Conservation (phyloP, 2,113 vertebrate genomes). For the Spea bombifrons region DNA sequence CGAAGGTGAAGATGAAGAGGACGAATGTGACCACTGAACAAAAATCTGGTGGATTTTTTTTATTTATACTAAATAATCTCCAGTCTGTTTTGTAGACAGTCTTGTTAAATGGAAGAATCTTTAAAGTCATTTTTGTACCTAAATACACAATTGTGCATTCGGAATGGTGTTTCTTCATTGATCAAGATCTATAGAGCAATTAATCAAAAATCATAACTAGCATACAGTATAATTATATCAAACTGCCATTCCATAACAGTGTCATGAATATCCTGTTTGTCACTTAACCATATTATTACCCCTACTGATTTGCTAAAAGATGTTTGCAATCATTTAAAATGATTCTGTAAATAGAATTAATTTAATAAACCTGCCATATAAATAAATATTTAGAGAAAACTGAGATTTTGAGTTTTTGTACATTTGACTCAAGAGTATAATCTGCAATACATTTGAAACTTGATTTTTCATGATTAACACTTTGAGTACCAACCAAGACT, state of each 20-base stretch:
- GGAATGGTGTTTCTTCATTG: constrained; percentile 22
- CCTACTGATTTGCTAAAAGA: constrained; percentile 52
- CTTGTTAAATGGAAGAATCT: constrained; percentile 49
- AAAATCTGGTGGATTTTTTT: background rate
- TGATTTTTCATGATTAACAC: too few relatives aligned
- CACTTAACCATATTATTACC: constrained; percentile 28
- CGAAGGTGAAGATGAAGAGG: constrained; percentile 60
- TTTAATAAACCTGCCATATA: constrained; percentile 61
- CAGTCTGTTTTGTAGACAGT: constrained; percentile 49
- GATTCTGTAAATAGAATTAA: constrained; percentile 67
- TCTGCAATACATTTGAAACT: too few relatives aligned
- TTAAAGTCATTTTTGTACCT: constrained; percentile 25
- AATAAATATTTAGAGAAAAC: constrained; percentile 60
- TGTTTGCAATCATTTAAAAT: constrained; percentile 54
- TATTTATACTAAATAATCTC: constrained; percentile 51
- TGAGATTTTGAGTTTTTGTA: background rate
- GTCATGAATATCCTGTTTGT: constrained; percentile 48
- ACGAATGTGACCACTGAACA: constrained; percentile 65
- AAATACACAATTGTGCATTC: constrained; percentile 28
- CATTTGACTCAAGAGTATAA: too few relatives aligned
- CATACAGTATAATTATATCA: background rate
- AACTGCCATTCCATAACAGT: constrained; percentile 49
- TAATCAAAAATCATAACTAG: constrained; percentile 23
- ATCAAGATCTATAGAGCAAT: constrained; percentile 49
- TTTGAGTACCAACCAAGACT: too few relatives aligned